Evolutionary conservation across 1,140 invertebrate species (phyloP), one percentile per base, ranked within the genome.

Genomic region (Eupeodes corollae): DNA sequence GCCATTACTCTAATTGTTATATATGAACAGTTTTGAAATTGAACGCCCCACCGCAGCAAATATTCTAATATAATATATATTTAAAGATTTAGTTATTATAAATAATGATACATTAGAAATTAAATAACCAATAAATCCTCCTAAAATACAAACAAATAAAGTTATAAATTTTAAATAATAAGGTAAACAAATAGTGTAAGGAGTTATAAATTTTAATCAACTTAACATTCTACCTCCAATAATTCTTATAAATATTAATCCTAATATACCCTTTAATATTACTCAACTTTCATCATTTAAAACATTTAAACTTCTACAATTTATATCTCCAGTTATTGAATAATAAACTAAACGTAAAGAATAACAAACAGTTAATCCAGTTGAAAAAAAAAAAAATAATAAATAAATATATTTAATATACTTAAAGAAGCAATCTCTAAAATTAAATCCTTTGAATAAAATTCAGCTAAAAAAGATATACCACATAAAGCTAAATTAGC

Each of bases 381-480:
- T 73, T 21, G 70, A 72, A 56, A 77, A 47, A 70, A 72, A 71
- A 70, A 71, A 68, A 76, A 56, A 52, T 71, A 58, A 61, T 73
- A 72, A 53, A 70, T 64, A 59, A 71, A 67, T 42, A 71, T 52
- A 73, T 75, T 75, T 56, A 73, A 59, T 63, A 61, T 68, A 49
- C 47, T 59, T 59, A 73, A 63, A 52, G 58, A 66, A 52, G 73
- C 62, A 53, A 71, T 40, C 52, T 77, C 76, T 66, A 76, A 72
- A 74, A 80, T 77, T 70, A 75, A 68, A 73, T 80, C 76, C 42
- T 80, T 80, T 6, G 77, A 79, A 71, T 77, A 80, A 78, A 79
- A 79, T 19, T 76, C 76, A 3, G 73, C 59, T 59, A 78, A 67
- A 77, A 78, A 79, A 19, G 76, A 78, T 75, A 77, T 80, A 63